These are phyloP conservation scores for Drosophila borealis DNA, from an alignment of 2,888 invertebrate species.

Conservation along the genomic window DNA sequence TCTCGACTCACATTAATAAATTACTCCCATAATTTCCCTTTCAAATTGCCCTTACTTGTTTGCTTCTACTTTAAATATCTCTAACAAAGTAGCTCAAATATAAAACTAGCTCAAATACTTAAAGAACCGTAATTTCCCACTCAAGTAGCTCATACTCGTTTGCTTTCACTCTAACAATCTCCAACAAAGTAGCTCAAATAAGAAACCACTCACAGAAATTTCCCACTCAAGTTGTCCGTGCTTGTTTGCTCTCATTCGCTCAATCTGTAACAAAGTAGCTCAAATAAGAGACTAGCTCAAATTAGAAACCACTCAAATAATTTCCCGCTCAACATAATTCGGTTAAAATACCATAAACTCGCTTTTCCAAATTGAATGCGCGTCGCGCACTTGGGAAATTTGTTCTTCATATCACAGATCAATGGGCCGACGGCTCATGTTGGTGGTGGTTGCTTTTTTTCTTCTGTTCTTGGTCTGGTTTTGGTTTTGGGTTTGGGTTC, in stretches of 20 bases:
- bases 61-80: not conserved
- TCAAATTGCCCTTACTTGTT: not conserved
- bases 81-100: too few relatives aligned
- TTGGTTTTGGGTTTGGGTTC: conserved; percentile 32
- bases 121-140: too few relatives aligned
- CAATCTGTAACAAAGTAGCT: not conserved
- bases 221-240: not conserved
- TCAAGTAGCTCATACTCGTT: too few relatives aligned
- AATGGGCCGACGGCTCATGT: conserved; percentile 25
- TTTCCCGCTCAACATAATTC: conserved; percentile 1
- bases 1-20: not conserved
- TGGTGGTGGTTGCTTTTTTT: conserved; percentile 37
- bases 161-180: too few relatives aligned
- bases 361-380: conserved; percentile 54
- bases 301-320: conserved; percentile 27
- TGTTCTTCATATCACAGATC: conserved; percentile 41
- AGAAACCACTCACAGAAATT: not conserved
- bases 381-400: conserved; percentile 60
- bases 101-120: not conserved
- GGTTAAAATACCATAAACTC: not conserved
- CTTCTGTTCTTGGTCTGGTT: conserved; percentile 9
- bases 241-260: not conserved
- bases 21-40: not conserved
- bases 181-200: not conserved
- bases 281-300: not conserved